Evolutionary conservation across 2,797 vertebrate species (phyloP), one percentile per base, ranked within the genome.

Genomic region (Poeciliopsis turneri): DNA sequence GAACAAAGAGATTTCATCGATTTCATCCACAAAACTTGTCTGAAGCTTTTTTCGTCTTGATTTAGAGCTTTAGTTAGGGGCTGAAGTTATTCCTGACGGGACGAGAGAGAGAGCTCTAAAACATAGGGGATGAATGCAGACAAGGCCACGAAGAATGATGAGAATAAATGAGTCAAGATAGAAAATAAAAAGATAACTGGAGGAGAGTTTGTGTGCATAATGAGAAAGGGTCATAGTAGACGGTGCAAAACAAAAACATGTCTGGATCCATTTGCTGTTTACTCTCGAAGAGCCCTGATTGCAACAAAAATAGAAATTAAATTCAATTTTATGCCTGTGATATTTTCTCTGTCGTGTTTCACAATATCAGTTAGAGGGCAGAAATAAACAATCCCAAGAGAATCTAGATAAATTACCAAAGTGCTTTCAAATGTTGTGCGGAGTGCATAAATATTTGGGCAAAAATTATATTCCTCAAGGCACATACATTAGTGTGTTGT

Each of bases 91-190:
- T 72, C 73, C 74, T 79, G 87, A 76, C 81, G 83, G 66, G 41
- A 20, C n/a, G 68, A 43, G 20, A 39, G 20, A 20, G 49, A 20
- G 20, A 10, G 64, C 4, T 6, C 23, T 43, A 43, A 43, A 43
- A 43, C 66, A 13, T 15, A n/a, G 72, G 77, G 78, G 86, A 79
- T 83, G 79, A 46, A 77, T 57, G 39, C 6, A 76, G 49, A 74
- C 78, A 83, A 74, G 69, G 72, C 47, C 76, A 70, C 77, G 73
- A 84, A 87, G 78, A 83, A 79, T 79, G 71, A 18, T 1, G n/a
- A 70, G 64, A 25, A 51, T 55, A 74, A 45, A 70, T 16, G 43
- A 15, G 20, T 75, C 57, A 79, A 79, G 23, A 30, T 61, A 33
- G 69, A 72, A 64, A 73, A 33, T 57, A 18, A 23, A 71, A 13